phyloP scores from a whole-genome alignment of 2,797 vertebrate species.

The Rhodeus uyekii region DNA sequence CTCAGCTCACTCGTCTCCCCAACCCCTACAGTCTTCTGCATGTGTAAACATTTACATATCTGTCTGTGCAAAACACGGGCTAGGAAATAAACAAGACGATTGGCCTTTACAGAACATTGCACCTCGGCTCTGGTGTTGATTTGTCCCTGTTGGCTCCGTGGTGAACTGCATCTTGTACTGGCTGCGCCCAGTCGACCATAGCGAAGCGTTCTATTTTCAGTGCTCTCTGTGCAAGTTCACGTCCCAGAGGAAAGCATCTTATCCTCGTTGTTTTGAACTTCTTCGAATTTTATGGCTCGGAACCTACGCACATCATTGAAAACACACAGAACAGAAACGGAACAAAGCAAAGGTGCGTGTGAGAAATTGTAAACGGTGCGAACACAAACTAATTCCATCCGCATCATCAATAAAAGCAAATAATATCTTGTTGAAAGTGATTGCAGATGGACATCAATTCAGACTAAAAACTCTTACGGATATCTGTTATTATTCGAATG shows the following conservation, averaged over 20 bases:
- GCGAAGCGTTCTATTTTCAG: conserved; percentile 18
- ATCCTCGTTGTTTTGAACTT: conserved; percentile 14
- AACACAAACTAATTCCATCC: conserved; percentile 35
- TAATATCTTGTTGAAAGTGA: conserved; percentile 45
- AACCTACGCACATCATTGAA: conserved; percentile 40
- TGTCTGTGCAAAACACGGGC: conserved; percentile 58
- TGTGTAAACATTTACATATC: conserved; percentile 67
- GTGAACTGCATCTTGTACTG: conserved; percentile 42
- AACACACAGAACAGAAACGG: conserved; percentile 42
- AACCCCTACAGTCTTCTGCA: conserved; percentile 31
- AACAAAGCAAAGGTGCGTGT: conserved; percentile 56
- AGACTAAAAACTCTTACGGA: conserved; percentile 28
- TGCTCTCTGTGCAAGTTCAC: neutral
- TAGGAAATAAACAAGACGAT: conserved; percentile 61
- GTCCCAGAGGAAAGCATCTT: neutral
- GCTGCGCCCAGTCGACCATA: conserved; percentile 27
- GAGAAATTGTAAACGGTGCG: conserved; percentile 52
- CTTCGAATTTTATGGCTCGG: conserved; percentile 18
- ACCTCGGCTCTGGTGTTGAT: conserved; percentile 40
- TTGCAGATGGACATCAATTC: conserved; percentile 46
- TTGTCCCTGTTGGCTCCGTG: conserved; percentile 38
- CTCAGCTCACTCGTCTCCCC: conserved; percentile 21
- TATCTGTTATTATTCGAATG: conserved; percentile 41
- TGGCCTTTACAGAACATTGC: conserved; percentile 56
- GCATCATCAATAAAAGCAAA: conserved; percentile 41